phyloP scores from a whole-genome alignment of 2,797 vertebrate genomes.

The Thunnus albacares region DNA sequence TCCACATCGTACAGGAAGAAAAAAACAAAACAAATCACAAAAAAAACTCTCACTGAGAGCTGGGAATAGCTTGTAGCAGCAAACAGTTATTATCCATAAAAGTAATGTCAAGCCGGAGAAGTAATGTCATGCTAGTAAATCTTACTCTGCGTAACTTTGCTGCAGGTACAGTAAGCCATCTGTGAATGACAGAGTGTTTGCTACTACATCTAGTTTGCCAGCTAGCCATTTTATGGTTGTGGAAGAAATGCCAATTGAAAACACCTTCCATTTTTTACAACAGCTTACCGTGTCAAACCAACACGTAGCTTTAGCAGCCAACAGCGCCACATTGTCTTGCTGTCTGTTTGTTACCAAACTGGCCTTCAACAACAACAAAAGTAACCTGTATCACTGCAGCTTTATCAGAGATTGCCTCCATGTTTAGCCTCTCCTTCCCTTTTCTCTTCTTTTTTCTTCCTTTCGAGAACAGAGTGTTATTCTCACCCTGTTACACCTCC shows the following conservation, averaged over 20 bases:
- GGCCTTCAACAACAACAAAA: constrained; percentile 62
- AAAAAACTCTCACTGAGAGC: background rate
- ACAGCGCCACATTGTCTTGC: constrained; percentile 3
- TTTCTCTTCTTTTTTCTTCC: background rate
- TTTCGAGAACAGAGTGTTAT: constrained; percentile 38
- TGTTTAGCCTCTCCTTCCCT: constrained; percentile 17
- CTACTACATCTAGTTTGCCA: constrained; percentile 55
- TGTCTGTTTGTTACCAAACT: constrained; percentile 36
- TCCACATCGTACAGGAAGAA: constrained; percentile 11
- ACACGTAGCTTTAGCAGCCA: constrained; percentile 23
- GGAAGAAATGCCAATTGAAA: constrained; percentile 52
- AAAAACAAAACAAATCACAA: background rate
- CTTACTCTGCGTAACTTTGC: constrained; percentile 71
- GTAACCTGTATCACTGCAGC: constrained; percentile 41
- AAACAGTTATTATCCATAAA: constrained; percentile 75
- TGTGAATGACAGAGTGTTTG: constrained; percentile 67
- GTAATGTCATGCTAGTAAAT: constrained; percentile 81
- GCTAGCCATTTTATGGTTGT: constrained; percentile 52
- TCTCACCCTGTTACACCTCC: constrained; percentile 42
- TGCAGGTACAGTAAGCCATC: constrained; percentile 69
- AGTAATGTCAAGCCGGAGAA: constrained; percentile 72
- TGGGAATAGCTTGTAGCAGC: constrained; percentile 53
- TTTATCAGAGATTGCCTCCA: constrained; percentile 37
- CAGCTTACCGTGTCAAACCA: constrained; percentile 35
- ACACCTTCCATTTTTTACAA: constrained; percentile 20